These are phyloP conservation scores for Pogonognathellus flavescens DNA, from an alignment of 1,140 invertebrate genomes.

Conservation along the genomic window DNA sequence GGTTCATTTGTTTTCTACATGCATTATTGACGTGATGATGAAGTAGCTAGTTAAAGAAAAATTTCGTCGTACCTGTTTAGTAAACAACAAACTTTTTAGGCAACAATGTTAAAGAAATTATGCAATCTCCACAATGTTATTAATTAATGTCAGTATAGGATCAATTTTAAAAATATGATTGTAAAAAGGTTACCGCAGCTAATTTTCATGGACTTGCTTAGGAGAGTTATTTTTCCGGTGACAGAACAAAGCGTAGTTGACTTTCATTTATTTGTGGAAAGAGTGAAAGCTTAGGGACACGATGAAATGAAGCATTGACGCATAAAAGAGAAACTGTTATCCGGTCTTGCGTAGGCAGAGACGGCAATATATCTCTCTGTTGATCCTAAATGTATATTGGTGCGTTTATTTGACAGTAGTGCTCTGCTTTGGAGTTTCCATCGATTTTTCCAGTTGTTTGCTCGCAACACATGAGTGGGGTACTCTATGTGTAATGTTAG, in stretches of 20 bases:
- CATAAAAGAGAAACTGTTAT: conserved; percentile 13
- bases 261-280: conserved; percentile 28
- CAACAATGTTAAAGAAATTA: no score
- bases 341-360: not conserved
- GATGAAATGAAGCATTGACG: conserved; percentile 12
- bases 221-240: conserved; percentile 32
- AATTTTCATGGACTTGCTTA: no score
- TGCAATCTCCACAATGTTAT: no score
- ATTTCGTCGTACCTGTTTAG: no score
- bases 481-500: not conserved
- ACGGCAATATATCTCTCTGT: not conserved
- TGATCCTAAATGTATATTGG: conserved; percentile 10
- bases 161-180: no score
- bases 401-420: conserved; percentile 27
- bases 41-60: no score
- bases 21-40: no score
- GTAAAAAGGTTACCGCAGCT: no score
- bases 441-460: conserved; percentile 40
- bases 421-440: conserved; percentile 25
- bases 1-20: no score
- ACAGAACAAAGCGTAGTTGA: conserved; percentile 20
- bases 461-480: not conserved
- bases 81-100: no score
- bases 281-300: conserved; percentile 32
- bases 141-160: no score